These are phyloP conservation scores for Melipona quadrifasciata DNA, from an alignment of 1,140 invertebrate species.

Conservation along the genomic window DNA sequence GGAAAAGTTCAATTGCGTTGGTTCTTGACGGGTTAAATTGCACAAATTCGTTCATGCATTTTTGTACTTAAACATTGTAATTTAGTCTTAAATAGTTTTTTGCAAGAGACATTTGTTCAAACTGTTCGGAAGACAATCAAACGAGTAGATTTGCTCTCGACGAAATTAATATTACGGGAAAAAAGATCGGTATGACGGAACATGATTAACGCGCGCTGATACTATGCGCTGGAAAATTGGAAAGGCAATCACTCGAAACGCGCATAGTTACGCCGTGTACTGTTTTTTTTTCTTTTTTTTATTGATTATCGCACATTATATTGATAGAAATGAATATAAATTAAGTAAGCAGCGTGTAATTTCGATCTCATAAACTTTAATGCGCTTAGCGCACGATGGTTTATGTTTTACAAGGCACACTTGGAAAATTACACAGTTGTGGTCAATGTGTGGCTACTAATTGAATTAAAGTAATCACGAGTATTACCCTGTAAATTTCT, in stretches of 20 bases:
- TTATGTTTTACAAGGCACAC: neutral
- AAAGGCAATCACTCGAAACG: neutral
- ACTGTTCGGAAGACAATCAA: neutral
- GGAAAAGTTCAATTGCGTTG: too few species aligned
- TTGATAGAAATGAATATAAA: neutral
- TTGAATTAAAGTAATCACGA: slow-evolving; percentile 12
- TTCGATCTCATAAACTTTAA: neutral
- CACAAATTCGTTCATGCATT: too few species aligned
- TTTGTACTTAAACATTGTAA: too few species aligned
- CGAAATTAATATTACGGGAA: neutral
- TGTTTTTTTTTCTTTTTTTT: neutral
- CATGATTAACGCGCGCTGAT: neutral
- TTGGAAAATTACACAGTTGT: neutral
- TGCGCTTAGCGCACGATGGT: neutral
- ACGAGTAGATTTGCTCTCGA: neutral
- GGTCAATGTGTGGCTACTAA: neutral
- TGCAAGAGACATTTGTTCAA: neutral
- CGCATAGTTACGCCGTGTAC: neutral
- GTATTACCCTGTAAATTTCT: neutral
- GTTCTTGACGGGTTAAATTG: too few species aligned
- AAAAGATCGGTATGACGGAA: neutral
- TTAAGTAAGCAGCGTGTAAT: neutral
- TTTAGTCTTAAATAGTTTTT: too few species aligned
- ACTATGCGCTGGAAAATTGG: neutral
- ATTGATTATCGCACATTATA: too few species aligned